These are phyloP conservation scores for Gasterosteus aculeatus DNA, from an alignment of 2,113 vertebrate genomes.

Conservation along the genomic window DNA sequence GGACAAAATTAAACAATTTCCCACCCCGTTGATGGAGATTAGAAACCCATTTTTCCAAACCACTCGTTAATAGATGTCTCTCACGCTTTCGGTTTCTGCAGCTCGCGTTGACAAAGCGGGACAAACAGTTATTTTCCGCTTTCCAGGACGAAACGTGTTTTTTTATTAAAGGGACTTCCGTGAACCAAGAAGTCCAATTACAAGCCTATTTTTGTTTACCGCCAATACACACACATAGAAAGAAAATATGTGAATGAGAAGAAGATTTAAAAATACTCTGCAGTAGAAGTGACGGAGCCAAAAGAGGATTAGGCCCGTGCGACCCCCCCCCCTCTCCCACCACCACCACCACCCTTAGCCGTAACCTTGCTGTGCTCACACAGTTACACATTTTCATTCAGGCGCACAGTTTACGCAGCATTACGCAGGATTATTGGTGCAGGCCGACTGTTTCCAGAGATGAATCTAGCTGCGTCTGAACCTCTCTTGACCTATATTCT, in stretches of 20 bases:
- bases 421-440: conserved; percentile 73
- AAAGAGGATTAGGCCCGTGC: conserved; percentile 51
- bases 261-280: conserved; percentile 50
- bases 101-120: conserved; percentile 19
- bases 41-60: conserved; percentile 29
- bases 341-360: conserved; percentile 36
- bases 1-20: conserved; percentile 36
- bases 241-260: conserved; percentile 49
- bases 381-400: conserved; percentile 68
- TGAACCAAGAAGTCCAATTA: conserved; percentile 19
- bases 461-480: conserved; percentile 73
- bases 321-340: background rate
- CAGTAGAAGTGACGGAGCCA: conserved; percentile 43
- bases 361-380: conserved; percentile 43
- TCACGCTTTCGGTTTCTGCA: conserved; percentile 5
- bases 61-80: conserved; percentile 38
- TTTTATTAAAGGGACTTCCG: conserved; percentile 8
- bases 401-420: conserved; percentile 67
- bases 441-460: conserved; percentile 63
- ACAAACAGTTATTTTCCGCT: conserved; percentile 5
- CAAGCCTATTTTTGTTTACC: conserved; percentile 13
- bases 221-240: background rate
- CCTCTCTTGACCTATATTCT: conserved; percentile 72
- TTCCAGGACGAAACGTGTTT: conserved; percentile 12
- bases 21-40: conserved; percentile 36